Conservation (phyloP, 2,113 vertebrate genomes). For the zebrafish (Danio rerio) region DNA sequence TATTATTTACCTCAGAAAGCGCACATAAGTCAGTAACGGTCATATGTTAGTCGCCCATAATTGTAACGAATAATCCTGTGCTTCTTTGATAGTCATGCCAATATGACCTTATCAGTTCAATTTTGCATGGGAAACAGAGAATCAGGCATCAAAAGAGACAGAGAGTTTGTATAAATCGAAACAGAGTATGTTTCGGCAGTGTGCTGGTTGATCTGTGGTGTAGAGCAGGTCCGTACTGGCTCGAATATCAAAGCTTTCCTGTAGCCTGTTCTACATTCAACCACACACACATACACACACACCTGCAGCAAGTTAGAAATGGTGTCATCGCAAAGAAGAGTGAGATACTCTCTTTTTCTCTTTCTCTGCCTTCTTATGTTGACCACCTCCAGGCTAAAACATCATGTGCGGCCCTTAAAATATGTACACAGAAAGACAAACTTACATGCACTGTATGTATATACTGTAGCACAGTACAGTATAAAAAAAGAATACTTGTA, state of each 20-base stretch:
- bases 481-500: too few relatives aligned
- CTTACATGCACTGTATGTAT: neutral
- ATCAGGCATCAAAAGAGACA: slow-evolving; percentile 1
- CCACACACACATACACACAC: slow-evolving; percentile 25
- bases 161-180: slow-evolving; percentile 50
- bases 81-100: slow-evolving; percentile 25
- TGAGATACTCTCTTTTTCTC: slow-evolving; percentile 28
- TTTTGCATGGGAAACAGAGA: neutral
- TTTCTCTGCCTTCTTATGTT: slow-evolving; percentile 9
- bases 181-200: slow-evolving; percentile 42
- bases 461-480: neutral
- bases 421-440: slow-evolving; percentile 4
- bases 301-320: slow-evolving; percentile 58
- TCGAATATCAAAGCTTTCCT: slow-evolving; percentile 53
- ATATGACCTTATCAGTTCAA: slow-evolving; percentile 5
- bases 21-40: neutral
- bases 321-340: slow-evolving; percentile 52
- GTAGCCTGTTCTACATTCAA: slow-evolving; percentile 42
- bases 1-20: neutral
- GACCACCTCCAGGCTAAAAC: slow-evolving; percentile 22
- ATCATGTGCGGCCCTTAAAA: slow-evolving; percentile 21
- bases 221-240: slow-evolving; percentile 44
- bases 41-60: neutral
- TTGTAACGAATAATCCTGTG: neutral
- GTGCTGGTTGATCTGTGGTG: slow-evolving; percentile 31